Percentiles rank a stretch among this genome's conserved stretches.
These are phyloP conservation scores for Capitulum mitella DNA, from an alignment of 2,888 invertebrate genomes.

Conservation along the genomic window DNA sequence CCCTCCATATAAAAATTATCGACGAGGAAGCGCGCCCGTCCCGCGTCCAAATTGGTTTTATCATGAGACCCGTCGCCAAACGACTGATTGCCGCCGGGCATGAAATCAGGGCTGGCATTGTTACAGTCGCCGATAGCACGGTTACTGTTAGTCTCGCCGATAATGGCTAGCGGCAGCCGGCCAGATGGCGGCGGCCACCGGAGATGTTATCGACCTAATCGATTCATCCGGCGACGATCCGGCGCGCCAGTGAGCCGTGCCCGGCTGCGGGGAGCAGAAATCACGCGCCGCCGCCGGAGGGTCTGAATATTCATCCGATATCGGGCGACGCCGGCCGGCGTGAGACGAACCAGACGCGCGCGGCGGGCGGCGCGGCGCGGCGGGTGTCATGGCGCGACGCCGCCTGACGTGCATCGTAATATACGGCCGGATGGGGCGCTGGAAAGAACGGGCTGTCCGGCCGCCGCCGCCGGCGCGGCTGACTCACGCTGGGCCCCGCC, in stretches of 20 bases:
- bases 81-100: conserved; percentile 10
- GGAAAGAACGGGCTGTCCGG: too few relatives aligned
- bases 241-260: neutral
- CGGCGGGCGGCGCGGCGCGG: too few relatives aligned
- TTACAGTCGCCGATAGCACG: neutral
- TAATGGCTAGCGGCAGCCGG: neutral
- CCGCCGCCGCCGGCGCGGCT: too few relatives aligned
- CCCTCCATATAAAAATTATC: conserved; percentile 29
- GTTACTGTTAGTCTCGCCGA: conserved; percentile 28
- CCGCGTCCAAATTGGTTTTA: conserved; percentile 26
- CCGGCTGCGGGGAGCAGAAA: neutral
- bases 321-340: neutral
- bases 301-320: conserved; percentile 9
- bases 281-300: neutral
- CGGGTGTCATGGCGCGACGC: neutral
- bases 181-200: conserved; percentile 14
- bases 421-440: neutral
- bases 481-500: too few relatives aligned
- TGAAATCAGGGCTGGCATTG: conserved; percentile 10
- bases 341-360: conserved; percentile 1
- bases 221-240: neutral
- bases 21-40: conserved; percentile 27
- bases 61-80: neutral
- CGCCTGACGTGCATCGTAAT: neutral
- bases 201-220: neutral